These are phyloP conservation scores for Lysandra bellargus DNA, from an alignment of 2,888 invertebrate genomes.

Conservation along the genomic window DNA sequence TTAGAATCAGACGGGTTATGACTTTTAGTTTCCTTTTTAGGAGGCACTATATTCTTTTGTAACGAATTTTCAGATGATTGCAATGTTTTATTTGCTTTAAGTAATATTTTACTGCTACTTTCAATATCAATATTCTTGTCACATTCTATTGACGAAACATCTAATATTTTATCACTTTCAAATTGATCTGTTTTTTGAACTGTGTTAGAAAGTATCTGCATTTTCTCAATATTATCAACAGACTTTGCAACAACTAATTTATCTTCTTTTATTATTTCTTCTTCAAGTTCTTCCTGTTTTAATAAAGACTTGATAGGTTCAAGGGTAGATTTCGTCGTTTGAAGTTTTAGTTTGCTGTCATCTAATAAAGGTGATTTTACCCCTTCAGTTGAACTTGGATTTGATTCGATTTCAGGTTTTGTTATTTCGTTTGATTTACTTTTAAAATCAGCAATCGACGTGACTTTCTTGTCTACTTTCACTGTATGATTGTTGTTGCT, in stretches of 20 bases:
- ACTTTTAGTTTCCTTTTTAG: background rate
- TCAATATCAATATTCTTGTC: slow-evolving; percentile 3
- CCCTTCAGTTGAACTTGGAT: background rate
- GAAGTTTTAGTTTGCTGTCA: background rate
- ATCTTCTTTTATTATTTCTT: background rate
- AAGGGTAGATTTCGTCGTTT: background rate
- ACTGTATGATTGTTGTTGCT: background rate
- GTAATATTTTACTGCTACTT: background rate
- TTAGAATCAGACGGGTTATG: background rate
- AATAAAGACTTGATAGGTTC: background rate
- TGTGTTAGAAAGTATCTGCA: background rate
- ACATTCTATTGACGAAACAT: background rate
- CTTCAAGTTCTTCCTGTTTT: background rate
- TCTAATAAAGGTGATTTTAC: background rate
- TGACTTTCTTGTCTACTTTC: slow-evolving; percentile 28
- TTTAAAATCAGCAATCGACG: background rate
- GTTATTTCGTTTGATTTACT: slow-evolving; percentile 17
- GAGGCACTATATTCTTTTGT: background rate
- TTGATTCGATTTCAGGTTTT: background rate
- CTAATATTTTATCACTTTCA: slow-evolving; percentile 4
- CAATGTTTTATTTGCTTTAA: background rate
- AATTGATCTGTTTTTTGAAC: background rate
- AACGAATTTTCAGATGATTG: background rate
- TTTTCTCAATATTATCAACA: background rate
- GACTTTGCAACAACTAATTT: background rate